phyloP scores from a whole-genome alignment of 2,888 invertebrate species.

The Timandra comae region DNA sequence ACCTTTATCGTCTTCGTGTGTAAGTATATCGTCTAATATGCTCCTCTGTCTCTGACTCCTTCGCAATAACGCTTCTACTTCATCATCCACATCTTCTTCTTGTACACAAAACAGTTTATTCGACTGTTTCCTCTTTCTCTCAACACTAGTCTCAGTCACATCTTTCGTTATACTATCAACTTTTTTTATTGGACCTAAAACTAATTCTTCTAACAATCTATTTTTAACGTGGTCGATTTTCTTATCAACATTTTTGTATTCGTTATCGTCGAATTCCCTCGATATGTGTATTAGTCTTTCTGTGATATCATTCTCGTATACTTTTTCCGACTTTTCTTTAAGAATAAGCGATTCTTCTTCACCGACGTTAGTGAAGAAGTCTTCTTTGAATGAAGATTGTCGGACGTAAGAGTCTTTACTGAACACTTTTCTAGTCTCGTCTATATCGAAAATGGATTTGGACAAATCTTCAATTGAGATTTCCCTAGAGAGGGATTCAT shows the following conservation, averaged over 20 bases:
- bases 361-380: slow-evolving; percentile 56
- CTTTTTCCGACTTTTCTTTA: slow-evolving; percentile 59
- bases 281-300: slow-evolving; percentile 66
- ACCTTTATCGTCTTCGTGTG: slow-evolving; percentile 78
- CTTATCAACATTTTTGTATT: slow-evolving; percentile 44
- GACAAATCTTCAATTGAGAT: slow-evolving; percentile 77
- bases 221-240: slow-evolving; percentile 59
- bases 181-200: slow-evolving; percentile 50
- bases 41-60: slow-evolving; percentile 82
- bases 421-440: slow-evolving; percentile 68
- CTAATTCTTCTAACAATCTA: slow-evolving; percentile 64
- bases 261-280: slow-evolving; percentile 62
- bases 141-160: slow-evolving; percentile 53
- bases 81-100: slow-evolving; percentile 76
- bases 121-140: slow-evolving; percentile 47
- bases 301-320: slow-evolving; percentile 68
- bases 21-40: slow-evolving; percentile 81
- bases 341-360: slow-evolving; percentile 60
- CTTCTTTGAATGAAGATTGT: slow-evolving; percentile 68
- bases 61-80: slow-evolving; percentile 79
- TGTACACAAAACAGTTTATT: slow-evolving; percentile 45
- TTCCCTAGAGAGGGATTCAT: slow-evolving; percentile 73
- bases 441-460: slow-evolving; percentile 69
- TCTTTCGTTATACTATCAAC: slow-evolving; percentile 60
- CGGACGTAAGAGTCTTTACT: slow-evolving; percentile 68